A percentile compares a stretch with the other conserved stretches of the same genome.
phyloP scores from a whole-genome alignment of 2,888 invertebrate genomes.

The Iphiclides podalirius region DNA sequence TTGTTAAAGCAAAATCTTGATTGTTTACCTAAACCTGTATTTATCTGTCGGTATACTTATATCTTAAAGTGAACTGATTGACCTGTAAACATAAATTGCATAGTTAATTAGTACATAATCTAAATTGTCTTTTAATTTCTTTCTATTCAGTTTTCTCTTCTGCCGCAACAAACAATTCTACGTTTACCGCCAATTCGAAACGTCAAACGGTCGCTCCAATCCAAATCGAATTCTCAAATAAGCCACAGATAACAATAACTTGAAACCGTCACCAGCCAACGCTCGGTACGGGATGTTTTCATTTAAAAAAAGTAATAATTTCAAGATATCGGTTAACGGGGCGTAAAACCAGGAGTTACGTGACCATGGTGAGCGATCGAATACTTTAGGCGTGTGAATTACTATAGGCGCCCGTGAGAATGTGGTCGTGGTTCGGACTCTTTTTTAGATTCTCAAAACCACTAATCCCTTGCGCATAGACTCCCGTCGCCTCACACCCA shows the following conservation, averaged over 20 bases:
- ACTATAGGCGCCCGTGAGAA: conserved; percentile 52
- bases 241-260: conserved; percentile 22
- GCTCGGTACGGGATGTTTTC: conserved; percentile 33
- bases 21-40: no score
- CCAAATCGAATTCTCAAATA: conserved; percentile 34
- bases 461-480: conserved; percentile 15
- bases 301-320: conserved; percentile 40
- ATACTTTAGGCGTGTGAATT: conserved; percentile 56
- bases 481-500: not conserved
- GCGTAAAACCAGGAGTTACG: conserved; percentile 69
- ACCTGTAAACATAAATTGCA: no score
- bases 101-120: no score
- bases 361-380: conserved; percentile 51
- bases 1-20: no score
- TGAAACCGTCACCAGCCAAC: conserved; percentile 33
- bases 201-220: conserved; percentile 8
- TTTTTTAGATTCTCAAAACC: conserved; percentile 20
- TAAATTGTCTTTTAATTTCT: no score
- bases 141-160: no score
- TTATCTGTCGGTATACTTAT: no score
- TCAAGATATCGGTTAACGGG: conserved; percentile 51
- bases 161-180: no score
- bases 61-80: no score
- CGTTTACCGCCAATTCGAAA: not conserved
- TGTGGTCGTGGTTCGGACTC: conserved; percentile 46